phyloP scores from a whole-genome alignment of 2,113 vertebrate species.

The Oreochromis tanganicae region DNA sequence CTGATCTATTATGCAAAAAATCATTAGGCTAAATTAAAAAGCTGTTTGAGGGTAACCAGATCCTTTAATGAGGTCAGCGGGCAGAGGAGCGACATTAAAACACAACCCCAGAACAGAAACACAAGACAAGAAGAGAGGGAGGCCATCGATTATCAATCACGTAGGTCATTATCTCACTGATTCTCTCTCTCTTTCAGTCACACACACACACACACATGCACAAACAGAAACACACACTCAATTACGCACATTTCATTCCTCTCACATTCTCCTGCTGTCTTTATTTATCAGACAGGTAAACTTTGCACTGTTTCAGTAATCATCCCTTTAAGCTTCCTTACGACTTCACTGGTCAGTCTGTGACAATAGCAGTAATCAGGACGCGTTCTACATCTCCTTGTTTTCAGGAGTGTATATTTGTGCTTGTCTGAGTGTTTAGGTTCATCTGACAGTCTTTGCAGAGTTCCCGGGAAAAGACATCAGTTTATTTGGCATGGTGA shows the following conservation, averaged over 20 bases:
- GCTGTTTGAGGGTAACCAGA: conserved; percentile 79
- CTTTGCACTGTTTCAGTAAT: conserved; percentile 34
- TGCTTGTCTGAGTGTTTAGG: conserved; percentile 4
- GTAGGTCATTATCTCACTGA: conserved; percentile 68
- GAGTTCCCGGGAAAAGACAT: conserved; percentile 47
- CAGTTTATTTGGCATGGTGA: conserved; percentile 53
- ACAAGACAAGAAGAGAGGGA: conserved; percentile 65
- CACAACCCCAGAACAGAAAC: conserved; percentile 74
- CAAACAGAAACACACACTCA: conserved; percentile 6
- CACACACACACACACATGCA: not conserved
- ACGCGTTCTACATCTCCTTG: conserved; percentile 14
- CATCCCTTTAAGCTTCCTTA: conserved; percentile 17
- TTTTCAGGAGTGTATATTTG: conserved; percentile 17
- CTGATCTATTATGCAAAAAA: conserved; percentile 80
- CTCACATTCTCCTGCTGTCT: conserved; percentile 19
- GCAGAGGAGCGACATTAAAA: conserved; percentile 74
- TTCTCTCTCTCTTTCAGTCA: not conserved
- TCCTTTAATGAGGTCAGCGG: conserved; percentile 79
- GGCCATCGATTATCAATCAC: conserved; percentile 79
- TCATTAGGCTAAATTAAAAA: conserved; percentile 84
- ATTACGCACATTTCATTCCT: conserved; percentile 32
- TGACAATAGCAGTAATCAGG: conserved; percentile 44
- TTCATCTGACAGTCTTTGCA: conserved; percentile 47
- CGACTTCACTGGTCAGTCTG: conserved; percentile 34
- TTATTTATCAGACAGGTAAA: conserved; percentile 42